Evolutionary conservation across 2,797 vertebrate genomes (phyloP).

Genomic region (Lycodopsis pacificus): DNA sequence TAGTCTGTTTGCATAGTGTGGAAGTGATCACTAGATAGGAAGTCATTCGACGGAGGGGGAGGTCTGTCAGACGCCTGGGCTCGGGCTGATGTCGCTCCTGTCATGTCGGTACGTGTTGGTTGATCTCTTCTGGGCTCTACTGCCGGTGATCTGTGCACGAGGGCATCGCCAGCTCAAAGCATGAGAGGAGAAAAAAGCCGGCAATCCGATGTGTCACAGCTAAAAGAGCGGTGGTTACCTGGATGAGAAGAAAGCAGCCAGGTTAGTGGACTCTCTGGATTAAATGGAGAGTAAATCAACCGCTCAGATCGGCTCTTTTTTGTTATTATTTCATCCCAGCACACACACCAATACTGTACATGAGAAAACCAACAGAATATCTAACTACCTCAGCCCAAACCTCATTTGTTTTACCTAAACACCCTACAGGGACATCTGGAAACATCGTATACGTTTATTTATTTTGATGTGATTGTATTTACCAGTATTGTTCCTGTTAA

Average conservation of each 20-base stretch:
- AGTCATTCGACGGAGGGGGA: constrained; percentile 22
- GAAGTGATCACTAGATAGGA: constrained; percentile 70
- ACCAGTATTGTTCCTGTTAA: not conserved
- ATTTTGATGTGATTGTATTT: not conserved
- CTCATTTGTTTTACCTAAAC: constrained; percentile 8
- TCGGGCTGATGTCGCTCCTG: constrained; percentile 6
- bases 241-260: constrained; percentile 6
- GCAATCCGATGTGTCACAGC: constrained; percentile 10
- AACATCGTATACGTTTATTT: not conserved
- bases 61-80: not conserved
- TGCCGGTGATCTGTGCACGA: constrained; percentile 46
- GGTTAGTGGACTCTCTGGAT: not conserved
- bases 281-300: not conserved
- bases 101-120: not conserved
- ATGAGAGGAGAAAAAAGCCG: constrained; percentile 35
- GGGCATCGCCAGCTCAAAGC: constrained; percentile 19
- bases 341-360: not conserved
- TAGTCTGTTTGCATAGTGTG: constrained; percentile 80
- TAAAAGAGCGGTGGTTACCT: constrained; percentile 67
- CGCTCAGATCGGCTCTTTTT: not conserved
- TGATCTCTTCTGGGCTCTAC: constrained; percentile 28
- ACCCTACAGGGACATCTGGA: not conserved
- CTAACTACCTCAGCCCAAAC: not conserved
- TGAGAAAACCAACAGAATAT: not conserved
- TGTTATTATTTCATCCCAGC: too few relatives aligned